phyloP scores from a whole-genome alignment of 2,888 invertebrate species.

The Penaeus monodon region DNA sequence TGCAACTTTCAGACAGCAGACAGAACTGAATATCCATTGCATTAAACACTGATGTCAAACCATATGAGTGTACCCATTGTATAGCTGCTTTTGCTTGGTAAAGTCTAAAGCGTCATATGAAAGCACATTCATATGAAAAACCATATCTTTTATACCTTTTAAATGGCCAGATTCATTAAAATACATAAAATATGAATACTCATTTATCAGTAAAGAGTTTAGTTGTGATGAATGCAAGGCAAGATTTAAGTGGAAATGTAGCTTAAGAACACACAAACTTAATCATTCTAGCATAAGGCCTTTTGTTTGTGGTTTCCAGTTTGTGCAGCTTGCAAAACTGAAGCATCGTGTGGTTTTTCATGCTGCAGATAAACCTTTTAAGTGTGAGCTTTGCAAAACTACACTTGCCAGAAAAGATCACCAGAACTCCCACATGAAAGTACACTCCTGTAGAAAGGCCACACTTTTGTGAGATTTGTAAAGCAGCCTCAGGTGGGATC shows the following conservation, averaged over 20 bases:
- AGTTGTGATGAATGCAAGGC: constrained; percentile 30
- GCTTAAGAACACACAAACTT: constrained; percentile 25
- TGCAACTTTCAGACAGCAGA: constrained; percentile 6
- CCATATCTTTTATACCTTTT: constrained; percentile 14
- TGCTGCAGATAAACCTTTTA: constrained; percentile 45
- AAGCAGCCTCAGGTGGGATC: neutral
- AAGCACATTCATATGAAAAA: constrained; percentile 18
- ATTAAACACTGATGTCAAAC: constrained; percentile 34
- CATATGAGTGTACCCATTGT: constrained; percentile 34
- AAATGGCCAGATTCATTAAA: neutral
- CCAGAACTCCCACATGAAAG: constrained; percentile 2
- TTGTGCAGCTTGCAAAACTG: constrained; percentile 5
- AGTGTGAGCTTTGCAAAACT: constrained; percentile 23
- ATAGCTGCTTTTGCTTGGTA: constrained; percentile 21
- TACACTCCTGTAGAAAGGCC: neutral
- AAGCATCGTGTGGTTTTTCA: constrained; percentile 29
- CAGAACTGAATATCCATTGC: constrained; percentile 2
- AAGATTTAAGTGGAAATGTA: constrained; percentile 22
- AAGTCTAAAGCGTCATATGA: constrained; percentile 24
- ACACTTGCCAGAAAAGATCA: constrained; percentile 23
- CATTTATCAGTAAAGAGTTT: constrained; percentile 43
- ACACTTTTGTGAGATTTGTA: neutral
- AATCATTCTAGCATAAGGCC: constrained; percentile 31
- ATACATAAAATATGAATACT: constrained; percentile 7
- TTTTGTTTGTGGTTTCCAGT: constrained; percentile 28